A percentile compares a stretch with the other conserved stretches of the same genome.
These are phyloP conservation scores for Acleris literana DNA, from an alignment of 2,888 invertebrate species.

Conservation along the genomic window DNA sequence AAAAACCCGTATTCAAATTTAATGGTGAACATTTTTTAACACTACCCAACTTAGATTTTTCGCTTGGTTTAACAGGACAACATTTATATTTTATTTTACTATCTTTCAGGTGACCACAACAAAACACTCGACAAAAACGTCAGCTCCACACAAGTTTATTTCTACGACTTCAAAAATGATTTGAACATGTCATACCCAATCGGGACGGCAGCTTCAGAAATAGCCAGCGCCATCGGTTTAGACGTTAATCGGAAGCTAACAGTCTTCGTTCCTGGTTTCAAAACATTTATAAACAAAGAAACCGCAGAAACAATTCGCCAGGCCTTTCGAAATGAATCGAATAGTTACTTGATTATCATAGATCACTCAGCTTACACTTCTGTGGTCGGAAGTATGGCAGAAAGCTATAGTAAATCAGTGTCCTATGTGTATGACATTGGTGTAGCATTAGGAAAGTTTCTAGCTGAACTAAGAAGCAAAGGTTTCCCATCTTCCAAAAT, in stretches of 20 bases:
- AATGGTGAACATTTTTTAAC: no score
- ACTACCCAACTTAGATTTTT: no score
- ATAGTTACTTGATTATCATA: slow-evolving; percentile 68
- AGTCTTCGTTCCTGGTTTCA: slow-evolving; percentile 75
- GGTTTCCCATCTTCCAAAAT: slow-evolving; percentile 68
- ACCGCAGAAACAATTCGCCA: slow-evolving; percentile 67
- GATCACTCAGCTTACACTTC: slow-evolving; percentile 74
- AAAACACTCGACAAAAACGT: slow-evolving; percentile 60
- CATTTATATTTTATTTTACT: no score
- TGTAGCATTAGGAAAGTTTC: slow-evolving; percentile 58
- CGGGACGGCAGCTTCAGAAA: slow-evolving; percentile 56
- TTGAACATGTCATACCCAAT: slow-evolving; percentile 63
- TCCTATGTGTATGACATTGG: slow-evolving; percentile 66
- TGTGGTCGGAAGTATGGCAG: slow-evolving; percentile 58
- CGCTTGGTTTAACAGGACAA: no score
- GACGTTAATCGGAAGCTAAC: slow-evolving; percentile 65
- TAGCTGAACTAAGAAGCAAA: slow-evolving; percentile 57
- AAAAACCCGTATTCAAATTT: no score
- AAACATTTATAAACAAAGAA: slow-evolving; percentile 67
- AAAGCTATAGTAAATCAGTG: slow-evolving; percentile 72
- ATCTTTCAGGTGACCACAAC: slow-evolving; percentile 70
- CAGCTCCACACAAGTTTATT: slow-evolving; percentile 62
- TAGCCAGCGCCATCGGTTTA: slow-evolving; percentile 61
- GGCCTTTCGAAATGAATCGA: slow-evolving; percentile 64
- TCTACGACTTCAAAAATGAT: slow-evolving; percentile 75